Percentiles rank a stretch among this genome's conserved stretches.
phyloP scores from a whole-genome alignment of 2,113 vertebrate genomes.

The Nicator chloris region DNA sequence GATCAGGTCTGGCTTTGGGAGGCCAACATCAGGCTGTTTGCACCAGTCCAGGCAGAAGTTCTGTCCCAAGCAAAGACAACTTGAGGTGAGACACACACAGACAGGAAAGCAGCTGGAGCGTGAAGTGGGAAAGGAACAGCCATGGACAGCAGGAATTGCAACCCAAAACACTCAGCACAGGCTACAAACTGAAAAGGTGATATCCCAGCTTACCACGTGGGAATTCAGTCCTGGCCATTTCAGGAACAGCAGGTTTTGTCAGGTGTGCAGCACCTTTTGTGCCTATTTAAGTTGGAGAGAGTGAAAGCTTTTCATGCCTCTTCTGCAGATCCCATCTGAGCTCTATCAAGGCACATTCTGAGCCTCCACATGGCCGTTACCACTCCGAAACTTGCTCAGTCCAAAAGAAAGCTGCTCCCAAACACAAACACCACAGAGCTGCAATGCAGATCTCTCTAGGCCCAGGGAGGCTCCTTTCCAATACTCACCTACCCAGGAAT shows the following conservation, averaged over 20 bases:
- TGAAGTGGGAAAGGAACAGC: background rate
- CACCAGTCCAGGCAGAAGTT: constrained; percentile 91
- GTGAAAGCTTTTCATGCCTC: background rate
- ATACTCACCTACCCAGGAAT: background rate
- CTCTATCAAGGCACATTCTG: background rate
- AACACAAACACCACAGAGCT: background rate
- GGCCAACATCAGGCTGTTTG: constrained; percentile 85
- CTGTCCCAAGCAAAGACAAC: constrained; percentile 63
- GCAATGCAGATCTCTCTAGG: background rate
- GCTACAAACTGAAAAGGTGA: background rate
- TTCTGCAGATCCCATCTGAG: background rate
- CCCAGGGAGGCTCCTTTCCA: background rate
- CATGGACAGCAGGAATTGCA: background rate
- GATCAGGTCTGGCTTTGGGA: constrained; percentile 93
- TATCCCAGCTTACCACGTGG: background rate
- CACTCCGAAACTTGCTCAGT: background rate
- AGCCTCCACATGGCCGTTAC: background rate
- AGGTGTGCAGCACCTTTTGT: background rate
- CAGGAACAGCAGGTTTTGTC: background rate
- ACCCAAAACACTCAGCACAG: background rate
- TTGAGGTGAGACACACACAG: background rate
- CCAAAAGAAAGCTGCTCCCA: background rate
- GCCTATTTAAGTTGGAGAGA: background rate
- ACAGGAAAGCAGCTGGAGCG: background rate
- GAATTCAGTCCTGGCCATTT: background rate